A percentile compares a stretch with the other conserved stretches of the same genome.
Conservation (phyloP, 2,113 vertebrate species). For the Siniperca chuatsi region DNA sequence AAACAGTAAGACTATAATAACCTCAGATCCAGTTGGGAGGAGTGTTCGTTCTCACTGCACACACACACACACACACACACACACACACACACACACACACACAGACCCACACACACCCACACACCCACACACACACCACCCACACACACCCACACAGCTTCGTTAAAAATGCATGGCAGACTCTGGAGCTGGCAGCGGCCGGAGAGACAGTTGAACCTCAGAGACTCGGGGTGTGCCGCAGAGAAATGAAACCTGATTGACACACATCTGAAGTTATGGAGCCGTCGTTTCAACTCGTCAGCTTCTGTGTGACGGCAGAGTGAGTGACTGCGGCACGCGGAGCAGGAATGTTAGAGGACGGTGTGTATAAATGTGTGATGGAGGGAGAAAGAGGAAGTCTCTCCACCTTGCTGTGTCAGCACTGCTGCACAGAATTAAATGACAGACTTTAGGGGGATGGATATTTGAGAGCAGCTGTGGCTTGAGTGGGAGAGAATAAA, state of each 20-base stretch:
- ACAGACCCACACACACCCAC: not conserved
- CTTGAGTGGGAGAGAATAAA: constrained; percentile 67
- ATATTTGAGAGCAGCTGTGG: constrained; percentile 71
- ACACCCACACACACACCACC: constrained; percentile 21
- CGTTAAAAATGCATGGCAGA: constrained; percentile 73
- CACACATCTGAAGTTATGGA: constrained; percentile 38
- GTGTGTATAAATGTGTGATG: constrained; percentile 38
- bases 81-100: constrained; percentile 29
- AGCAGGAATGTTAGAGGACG: constrained; percentile 27
- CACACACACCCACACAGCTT: constrained; percentile 34
- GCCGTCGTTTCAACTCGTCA: constrained; percentile 36
- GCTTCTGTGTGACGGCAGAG: constrained; percentile 26
- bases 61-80: not conserved
- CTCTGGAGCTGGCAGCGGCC: constrained; percentile 35
- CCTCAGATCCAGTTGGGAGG: constrained; percentile 43
- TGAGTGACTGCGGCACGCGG: constrained; percentile 8
- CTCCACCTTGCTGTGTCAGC: constrained; percentile 75
- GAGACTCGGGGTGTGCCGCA: constrained; percentile 23
- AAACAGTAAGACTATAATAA: constrained; percentile 60
- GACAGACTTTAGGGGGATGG: constrained; percentile 64
- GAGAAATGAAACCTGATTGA: constrained; percentile 57
- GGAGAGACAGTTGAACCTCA: constrained; percentile 58
- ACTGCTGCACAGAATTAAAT: constrained; percentile 64
- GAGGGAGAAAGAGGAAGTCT: constrained; percentile 37
- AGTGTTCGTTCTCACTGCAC: constrained; percentile 33